phyloP scores from a whole-genome alignment of 1,140 invertebrate species.

The Sitophilus oryzae region DNA sequence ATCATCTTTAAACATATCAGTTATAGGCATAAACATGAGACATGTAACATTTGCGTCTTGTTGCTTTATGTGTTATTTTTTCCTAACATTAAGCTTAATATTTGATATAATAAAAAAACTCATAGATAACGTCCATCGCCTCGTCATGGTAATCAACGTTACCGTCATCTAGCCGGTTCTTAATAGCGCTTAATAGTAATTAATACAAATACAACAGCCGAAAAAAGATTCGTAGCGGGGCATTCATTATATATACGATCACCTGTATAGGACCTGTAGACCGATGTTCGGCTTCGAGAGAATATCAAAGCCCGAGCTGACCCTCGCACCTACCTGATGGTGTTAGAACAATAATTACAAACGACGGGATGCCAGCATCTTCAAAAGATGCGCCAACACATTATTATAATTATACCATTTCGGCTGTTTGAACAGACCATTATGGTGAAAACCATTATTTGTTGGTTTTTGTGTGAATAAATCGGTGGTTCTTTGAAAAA shows the following conservation, averaged over 20 bases:
- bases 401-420: slow-evolving; percentile 28
- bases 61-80: too few species aligned
- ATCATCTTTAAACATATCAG: too few species aligned
- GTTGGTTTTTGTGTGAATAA: slow-evolving; percentile 21
- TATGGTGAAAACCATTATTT: slow-evolving; percentile 27
- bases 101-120: too few species aligned
- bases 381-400: slow-evolving; percentile 27
- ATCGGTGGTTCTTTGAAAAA: slow-evolving; percentile 9
- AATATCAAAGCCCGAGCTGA: background rate
- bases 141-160: too few species aligned
- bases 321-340: slow-evolving; percentile 23
- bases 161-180: too few species aligned
- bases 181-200: background rate
- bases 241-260: background rate
- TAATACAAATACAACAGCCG: background rate
- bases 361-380: slow-evolving; percentile 23
- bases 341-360: slow-evolving; percentile 27
- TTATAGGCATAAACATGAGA: too few species aligned
- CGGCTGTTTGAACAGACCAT: slow-evolving; percentile 27
- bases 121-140: too few species aligned
- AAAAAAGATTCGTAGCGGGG: background rate
- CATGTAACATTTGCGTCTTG: too few species aligned
- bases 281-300: background rate
- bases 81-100: too few species aligned
- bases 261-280: background rate